Base-by-base conservation (phyloP, 1,140 invertebrate species). In the Leucophenga varia region DNA sequence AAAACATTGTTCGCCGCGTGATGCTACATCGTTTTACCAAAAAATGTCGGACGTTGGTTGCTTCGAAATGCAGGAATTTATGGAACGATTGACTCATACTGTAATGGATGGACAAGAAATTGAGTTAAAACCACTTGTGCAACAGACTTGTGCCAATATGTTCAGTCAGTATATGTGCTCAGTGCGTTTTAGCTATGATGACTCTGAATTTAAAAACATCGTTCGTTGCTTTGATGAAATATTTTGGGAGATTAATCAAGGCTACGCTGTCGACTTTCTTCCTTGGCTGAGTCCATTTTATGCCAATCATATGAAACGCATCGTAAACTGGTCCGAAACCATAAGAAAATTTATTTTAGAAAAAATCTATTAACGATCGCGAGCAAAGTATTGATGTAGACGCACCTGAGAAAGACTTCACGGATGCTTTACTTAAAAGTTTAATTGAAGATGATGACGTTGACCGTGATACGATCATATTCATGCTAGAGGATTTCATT, bases 241-340 rank as follows among this genome's bases (percentile, higher is more conserved):
- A 3, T 95, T 95, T 74, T 90, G 85, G 81, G 91, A 94, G 63
- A 88, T 95, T 28, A 93, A 94, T 65, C 87, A 91, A 67, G 91
- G 91, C 0, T 93, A 91, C 61, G 84, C 88, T 0, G 82, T 91
- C 0, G 93, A 95, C 57, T 93, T 95, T 63, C 73, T 95, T 12
- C 91, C 92, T 0, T 89, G 87, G 81, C 58, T 94, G 0, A 77
- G 83, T 43, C 88, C 88, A 0, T 80, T 91, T 19, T 90, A 90
- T 61, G 75, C 76, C 10, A 74, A 77, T 0, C 86, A 91, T 59
- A 82, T 90, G 77, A 79, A 80, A 0, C 84, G 85, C 43, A 78
- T 93, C 25, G 76, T 79, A 0, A 72, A 81, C 30, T 89, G 86
- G 84, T 84, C 87, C 0, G 75, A 81, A 3, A 76, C 80, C 4